phyloP scores from a whole-genome alignment of 2,113 vertebrate genomes.

The Indri indri region DNA sequence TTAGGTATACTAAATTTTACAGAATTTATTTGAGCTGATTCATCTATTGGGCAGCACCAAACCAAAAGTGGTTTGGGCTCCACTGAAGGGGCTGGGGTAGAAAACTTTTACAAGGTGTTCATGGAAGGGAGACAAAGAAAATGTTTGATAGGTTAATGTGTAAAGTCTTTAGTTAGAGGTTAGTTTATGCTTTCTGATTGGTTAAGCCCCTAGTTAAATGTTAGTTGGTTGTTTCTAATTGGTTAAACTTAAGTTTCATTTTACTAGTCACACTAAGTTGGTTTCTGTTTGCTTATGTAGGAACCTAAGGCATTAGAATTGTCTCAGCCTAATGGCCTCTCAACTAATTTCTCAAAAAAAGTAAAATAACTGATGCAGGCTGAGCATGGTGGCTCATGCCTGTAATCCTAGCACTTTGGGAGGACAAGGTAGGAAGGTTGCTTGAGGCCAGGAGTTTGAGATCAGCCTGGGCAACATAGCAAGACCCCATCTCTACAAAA shows the following conservation, averaged over 20 bases:
- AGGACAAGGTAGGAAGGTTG: no score
- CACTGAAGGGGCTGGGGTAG: not conserved
- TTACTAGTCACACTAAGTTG: not conserved
- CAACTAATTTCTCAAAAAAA: not conserved
- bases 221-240: not conserved
- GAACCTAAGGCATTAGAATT: not conserved
- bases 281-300: not conserved
- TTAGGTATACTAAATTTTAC: not conserved
- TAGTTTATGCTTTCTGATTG: not conserved
- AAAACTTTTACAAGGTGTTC: not conserved
- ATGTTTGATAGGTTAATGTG: not conserved
- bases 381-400: no score
- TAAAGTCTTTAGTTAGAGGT: not conserved
- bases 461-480: no score
- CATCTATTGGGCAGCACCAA: not conserved
- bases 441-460: no score
- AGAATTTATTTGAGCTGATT: not conserved
- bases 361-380: not conserved
- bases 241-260: not conserved
- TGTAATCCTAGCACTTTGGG: no score
- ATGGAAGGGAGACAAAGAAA: not conserved
- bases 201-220: not conserved
- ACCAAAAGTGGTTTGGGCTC: not conserved
- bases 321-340: not conserved
- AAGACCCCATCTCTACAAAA: no score